phyloP scores from a whole-genome alignment of 2,888 invertebrate genomes.

The Beris chalybata region DNA sequence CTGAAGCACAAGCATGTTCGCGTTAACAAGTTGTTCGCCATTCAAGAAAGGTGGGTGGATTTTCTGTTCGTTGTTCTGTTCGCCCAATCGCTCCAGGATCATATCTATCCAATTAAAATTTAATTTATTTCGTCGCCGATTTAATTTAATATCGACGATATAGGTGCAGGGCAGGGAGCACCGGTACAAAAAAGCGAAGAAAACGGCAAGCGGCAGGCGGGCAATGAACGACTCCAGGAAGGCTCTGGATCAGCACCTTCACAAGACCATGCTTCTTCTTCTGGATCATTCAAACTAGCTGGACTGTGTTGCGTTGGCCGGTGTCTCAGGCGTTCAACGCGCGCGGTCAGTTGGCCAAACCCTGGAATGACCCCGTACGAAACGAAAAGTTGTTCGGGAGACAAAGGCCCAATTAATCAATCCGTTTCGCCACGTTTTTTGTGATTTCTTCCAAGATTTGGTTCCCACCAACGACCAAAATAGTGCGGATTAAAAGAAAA shows the following conservation, averaged over 20 bases:
- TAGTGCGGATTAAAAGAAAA: constrained; percentile 9
- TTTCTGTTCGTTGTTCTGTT: constrained; percentile 23
- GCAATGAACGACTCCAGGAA: constrained; percentile 12
- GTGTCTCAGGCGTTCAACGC: no score
- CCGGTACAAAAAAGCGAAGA: constrained; percentile 16
- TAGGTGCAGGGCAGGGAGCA: constrained; percentile 6
- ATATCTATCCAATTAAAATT: constrained; percentile 55
- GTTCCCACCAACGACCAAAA: constrained; percentile 25
- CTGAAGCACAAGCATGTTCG: constrained; percentile 46
- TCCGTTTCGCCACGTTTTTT: constrained; percentile 42
- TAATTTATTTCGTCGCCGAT: constrained; percentile 51
- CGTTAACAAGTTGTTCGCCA: constrained; percentile 50
- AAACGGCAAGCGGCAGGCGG: constrained; percentile 5
- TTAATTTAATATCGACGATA: constrained; percentile 37
- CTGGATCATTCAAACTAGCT: no score
- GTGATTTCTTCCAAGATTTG: constrained; percentile 20
- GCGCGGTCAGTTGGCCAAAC: constrained; percentile 4
- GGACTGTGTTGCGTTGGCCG: no score
- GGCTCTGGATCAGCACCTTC: neutral
- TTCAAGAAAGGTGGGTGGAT: constrained; percentile 21
- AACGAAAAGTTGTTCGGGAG: constrained; percentile 40
- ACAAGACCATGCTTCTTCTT: no score
- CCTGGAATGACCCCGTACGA: constrained; percentile 19
- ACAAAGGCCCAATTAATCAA: constrained; percentile 49
- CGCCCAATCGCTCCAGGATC: constrained; percentile 41